Percentiles rank a stretch among this genome's conserved stretches.
These are phyloP conservation scores for Pterostichus niger DNA, from an alignment of 2,888 invertebrate species.

Conservation along the genomic window DNA sequence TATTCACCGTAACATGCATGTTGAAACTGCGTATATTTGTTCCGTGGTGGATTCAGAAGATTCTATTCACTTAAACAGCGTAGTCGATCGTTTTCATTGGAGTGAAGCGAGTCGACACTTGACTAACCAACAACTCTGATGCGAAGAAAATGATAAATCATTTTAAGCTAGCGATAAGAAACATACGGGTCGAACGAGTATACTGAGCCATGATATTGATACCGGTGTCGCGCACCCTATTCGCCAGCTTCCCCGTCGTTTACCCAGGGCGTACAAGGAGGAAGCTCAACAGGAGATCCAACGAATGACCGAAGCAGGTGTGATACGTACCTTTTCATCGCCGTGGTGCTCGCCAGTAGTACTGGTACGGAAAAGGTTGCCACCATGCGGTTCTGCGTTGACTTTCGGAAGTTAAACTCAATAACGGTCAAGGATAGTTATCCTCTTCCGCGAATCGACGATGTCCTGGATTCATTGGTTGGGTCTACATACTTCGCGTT, in stretches of 20 bases:
- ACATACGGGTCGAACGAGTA: background rate
- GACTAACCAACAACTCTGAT: background rate
- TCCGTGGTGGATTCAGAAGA: background rate
- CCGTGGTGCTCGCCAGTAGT: constrained; percentile 37
- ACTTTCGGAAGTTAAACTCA: no score
- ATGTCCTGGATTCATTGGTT: background rate
- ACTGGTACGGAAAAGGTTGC: no score
- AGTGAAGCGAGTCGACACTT: background rate
- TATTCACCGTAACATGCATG: background rate
- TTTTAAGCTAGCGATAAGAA: background rate
- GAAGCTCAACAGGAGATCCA: background rate
- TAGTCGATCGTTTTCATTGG: background rate
- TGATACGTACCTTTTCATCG: background rate
- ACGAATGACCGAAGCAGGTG: background rate
- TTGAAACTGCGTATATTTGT: constrained; percentile 7
- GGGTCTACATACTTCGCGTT: background rate
- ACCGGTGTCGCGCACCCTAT: background rate
- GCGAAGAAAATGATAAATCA: background rate
- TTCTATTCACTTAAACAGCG: background rate
- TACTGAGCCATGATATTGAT: background rate
- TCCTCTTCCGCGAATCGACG: constrained; percentile 8
- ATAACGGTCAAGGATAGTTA: constrained; percentile 30
- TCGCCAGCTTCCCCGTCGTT: background rate
- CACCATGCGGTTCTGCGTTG: constrained; percentile 31
- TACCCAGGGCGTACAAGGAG: background rate